Percentiles rank a stretch among this genome's conserved stretches.
These are phyloP conservation scores for Diplosoma virens DNA, from an alignment of 23 tunicate genomes.

Conservation along the genomic window DNA sequence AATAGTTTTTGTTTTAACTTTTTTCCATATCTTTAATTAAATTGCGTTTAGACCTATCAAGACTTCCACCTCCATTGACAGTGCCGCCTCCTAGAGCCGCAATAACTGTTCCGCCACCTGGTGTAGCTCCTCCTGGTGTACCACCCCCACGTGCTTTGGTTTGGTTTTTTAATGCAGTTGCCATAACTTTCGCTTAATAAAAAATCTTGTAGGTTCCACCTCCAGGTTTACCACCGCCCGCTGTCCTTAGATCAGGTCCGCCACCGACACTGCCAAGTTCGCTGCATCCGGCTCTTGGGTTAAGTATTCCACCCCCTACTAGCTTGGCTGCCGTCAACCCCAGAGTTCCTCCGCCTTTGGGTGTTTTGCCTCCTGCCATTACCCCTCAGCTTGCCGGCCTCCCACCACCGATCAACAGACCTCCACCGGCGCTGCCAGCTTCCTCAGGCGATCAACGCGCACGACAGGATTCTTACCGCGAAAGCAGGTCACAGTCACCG, in stretches of 20 bases:
- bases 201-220: constrained; percentile 40
- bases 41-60: background rate
- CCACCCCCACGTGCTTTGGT: constrained; percentile 42
- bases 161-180: background rate
- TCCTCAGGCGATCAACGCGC: constrained; percentile 10
- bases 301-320: constrained; percentile 39
- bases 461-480: constrained; percentile 28
- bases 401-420: constrained; percentile 36
- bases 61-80: constrained; percentile 17
- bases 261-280: constrained; percentile 58
- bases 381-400: constrained; percentile 36
- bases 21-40: background rate
- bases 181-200: background rate
- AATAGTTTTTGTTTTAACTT: background rate
- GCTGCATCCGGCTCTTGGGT: constrained; percentile 27
- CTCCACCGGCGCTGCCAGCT: constrained; percentile 61
- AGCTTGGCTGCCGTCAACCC: constrained; percentile 33
- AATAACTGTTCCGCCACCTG: constrained; percentile 66
- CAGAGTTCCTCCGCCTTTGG: constrained; percentile 61
- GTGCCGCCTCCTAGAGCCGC: constrained; percentile 28
- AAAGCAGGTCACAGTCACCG: constrained; percentile 73
- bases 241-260: constrained; percentile 19
- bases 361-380: constrained; percentile 58
- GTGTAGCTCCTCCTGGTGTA: constrained; percentile 58
- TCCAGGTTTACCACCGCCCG: constrained; percentile 78